A percentile compares a stretch with the other conserved stretches of the same genome.
Conservation (phyloP, 2,113 vertebrate species). For the Eretmochelys imbricata region DNA sequence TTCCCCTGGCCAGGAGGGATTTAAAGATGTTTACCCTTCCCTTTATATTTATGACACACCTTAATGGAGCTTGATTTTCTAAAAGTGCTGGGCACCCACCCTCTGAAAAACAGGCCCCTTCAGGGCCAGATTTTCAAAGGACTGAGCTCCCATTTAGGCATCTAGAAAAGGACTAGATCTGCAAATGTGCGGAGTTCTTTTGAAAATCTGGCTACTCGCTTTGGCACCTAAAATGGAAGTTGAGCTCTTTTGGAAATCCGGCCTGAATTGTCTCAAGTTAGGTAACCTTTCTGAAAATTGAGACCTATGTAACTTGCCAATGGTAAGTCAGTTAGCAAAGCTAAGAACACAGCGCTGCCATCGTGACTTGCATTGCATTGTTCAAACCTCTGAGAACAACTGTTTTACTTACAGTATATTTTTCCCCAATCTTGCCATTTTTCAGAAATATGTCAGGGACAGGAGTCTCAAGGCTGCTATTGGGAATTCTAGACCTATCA, state of each 20-base stretch:
- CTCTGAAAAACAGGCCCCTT: not conserved
- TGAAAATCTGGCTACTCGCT: constrained; percentile 58
- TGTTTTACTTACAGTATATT: constrained; percentile 32
- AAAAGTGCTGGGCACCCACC: not conserved
- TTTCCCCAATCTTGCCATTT: not conserved
- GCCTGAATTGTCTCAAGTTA: constrained; percentile 6
- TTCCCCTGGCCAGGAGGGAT: too few relatives aligned
- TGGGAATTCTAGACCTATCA: not conserved
- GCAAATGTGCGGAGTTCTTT: constrained; percentile 12
- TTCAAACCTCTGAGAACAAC: constrained; percentile 28
- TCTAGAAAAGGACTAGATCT: not conserved
- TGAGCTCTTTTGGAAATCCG: constrained; percentile 52
- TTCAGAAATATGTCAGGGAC: constrained; percentile 7
- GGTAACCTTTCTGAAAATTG: not conserved
- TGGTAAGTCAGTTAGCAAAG: not conserved
- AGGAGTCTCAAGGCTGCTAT: constrained; percentile 1
- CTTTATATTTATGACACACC: not conserved
- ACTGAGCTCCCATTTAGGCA: not conserved
- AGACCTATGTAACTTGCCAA: not conserved
- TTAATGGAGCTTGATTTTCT: not conserved
- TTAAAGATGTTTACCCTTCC: too few relatives aligned
- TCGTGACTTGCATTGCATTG: constrained; percentile 28
- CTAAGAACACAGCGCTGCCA: not conserved
- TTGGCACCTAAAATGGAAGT: constrained; percentile 31
- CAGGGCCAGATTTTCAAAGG: not conserved